These are phyloP conservation scores for Micronycteris hirsuta DNA, from an alignment of 2,113 vertebrate genomes.

Conservation along the genomic window DNA sequence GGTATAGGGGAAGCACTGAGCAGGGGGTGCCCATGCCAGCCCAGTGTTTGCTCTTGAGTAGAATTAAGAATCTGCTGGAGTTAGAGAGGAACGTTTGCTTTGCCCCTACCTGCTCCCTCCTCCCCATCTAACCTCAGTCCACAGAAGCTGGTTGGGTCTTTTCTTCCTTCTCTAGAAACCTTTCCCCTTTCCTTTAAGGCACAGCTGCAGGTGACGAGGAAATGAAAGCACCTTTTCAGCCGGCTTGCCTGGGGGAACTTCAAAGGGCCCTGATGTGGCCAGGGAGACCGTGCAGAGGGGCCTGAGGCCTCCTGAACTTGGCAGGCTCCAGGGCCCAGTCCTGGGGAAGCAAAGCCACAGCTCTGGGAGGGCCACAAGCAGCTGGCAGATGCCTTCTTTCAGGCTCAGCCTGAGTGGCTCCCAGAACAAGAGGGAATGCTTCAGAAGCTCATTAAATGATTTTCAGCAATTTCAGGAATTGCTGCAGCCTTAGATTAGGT, in stretches of 20 bases:
- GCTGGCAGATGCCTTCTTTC: slow-evolving; percentile 4
- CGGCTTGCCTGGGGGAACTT: not conserved
- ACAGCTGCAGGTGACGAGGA: not conserved
- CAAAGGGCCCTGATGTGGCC: not conserved
- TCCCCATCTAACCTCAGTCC: not conserved
- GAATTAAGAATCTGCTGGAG: not conserved
- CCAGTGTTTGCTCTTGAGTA: not conserved
- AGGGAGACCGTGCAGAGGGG: not conserved
- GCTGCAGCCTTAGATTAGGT: slow-evolving; percentile 19
- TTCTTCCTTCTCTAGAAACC: not conserved
- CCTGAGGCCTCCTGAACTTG: not conserved
- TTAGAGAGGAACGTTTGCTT: not conserved
- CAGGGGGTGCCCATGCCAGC: not conserved
- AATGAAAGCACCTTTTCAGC: not conserved
- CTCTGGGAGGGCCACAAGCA: not conserved
- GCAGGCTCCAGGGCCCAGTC: not conserved
- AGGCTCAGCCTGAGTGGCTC: not conserved
- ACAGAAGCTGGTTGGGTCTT: not conserved
- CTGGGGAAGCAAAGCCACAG: not conserved
- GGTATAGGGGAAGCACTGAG: not conserved
- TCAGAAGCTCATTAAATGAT: slow-evolving; percentile 45
- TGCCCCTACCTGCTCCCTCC: not conserved
- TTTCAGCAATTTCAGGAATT: slow-evolving; percentile 64
- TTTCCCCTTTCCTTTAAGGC: not conserved
- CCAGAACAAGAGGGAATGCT: not conserved